Evolutionary conservation across 2,888 invertebrate species (phyloP), one percentile per base, ranked within the genome.

Genomic region (Neelides folsomi): DNA sequence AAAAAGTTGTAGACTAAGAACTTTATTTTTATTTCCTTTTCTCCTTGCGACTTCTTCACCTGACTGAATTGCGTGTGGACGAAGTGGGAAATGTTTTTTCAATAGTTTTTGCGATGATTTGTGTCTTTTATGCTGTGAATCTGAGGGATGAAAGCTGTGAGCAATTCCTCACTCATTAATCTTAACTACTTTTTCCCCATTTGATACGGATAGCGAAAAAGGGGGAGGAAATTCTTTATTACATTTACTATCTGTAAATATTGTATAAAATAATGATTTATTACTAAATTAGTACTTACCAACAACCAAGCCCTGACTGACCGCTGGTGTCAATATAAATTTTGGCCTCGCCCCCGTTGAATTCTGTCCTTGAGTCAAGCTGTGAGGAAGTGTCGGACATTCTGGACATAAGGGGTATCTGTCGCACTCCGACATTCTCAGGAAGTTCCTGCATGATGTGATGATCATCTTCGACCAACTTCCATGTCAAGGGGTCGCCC

Each of bases 401-500:
- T 18, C 49, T 2, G 9, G 41, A 36, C 19, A 39, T 47, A 37
- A 48, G 41, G 12, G 13, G 47, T 12, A 13, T 35, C 37, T 15
- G 43, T 8, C 9, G 45, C 35, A 9, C 40, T 10, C 15, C 37
- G 38, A n/a, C 34, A 16, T 35, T 15, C 73, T 72, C 56, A 73
- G 71, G 50, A 72, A 63, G 65, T 47, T 67, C 77, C 72, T 65
- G 78, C 27, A 48, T 19, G 34, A 34, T 39, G 10, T 13, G 38
- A 10, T 8, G 1, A 8, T 3, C 13, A 69, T 76, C 76, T 54
- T 77, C 73, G 51, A 87, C 82, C 68, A 87, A 82, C 72, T 83
- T 85, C 88, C 88, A 89, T 42, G 86, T 85, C 53, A 88, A 74
- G 20, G 81, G 76, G 70, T 88, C 88, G 65, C 78, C 79, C 47